A percentile compares a stretch with the other conserved stretches of the same genome.
Conservation (phyloP, 2,113 vertebrate species). For the Laticauda colubrina region DNA sequence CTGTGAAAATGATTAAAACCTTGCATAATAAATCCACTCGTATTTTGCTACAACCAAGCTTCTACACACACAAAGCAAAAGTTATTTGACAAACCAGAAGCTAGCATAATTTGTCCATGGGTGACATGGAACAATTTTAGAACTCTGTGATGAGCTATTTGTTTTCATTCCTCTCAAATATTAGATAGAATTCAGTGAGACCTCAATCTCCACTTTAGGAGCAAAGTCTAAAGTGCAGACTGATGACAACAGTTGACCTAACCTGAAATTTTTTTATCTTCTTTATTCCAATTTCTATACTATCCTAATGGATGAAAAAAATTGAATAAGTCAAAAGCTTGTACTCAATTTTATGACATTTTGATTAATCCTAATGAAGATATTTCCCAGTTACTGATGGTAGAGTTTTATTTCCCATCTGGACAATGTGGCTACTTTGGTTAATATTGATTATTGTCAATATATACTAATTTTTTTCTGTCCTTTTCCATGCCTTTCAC, state of each 20-base stretch:
- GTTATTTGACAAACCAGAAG: neutral
- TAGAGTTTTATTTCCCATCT: neutral
- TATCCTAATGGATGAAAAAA: neutral
- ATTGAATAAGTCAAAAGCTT: neutral
- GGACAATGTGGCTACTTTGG: neutral
- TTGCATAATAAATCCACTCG: neutral
- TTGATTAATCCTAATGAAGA: neutral
- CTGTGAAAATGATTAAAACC: neutral
- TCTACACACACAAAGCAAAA: too few species aligned
- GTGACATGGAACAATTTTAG: neutral
- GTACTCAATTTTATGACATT: neutral
- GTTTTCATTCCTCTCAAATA: neutral
- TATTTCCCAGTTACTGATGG: neutral
- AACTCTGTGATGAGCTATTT: neutral
- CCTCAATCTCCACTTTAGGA: neutral
- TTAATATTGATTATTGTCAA: neutral
- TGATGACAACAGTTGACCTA: neutral
- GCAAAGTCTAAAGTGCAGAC: neutral
- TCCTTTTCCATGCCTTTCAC: neutral
- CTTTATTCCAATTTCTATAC: neutral
- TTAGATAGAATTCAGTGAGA: neutral
- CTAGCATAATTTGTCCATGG: neutral
- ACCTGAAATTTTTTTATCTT: neutral
- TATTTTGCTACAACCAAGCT: neutral
- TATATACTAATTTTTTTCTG: slow-evolving; percentile 22